Evolutionary conservation across 2,797 vertebrate species (phyloP), one percentile per base, ranked within the genome.

Genomic region (Sebastes wilsoni): DNA sequence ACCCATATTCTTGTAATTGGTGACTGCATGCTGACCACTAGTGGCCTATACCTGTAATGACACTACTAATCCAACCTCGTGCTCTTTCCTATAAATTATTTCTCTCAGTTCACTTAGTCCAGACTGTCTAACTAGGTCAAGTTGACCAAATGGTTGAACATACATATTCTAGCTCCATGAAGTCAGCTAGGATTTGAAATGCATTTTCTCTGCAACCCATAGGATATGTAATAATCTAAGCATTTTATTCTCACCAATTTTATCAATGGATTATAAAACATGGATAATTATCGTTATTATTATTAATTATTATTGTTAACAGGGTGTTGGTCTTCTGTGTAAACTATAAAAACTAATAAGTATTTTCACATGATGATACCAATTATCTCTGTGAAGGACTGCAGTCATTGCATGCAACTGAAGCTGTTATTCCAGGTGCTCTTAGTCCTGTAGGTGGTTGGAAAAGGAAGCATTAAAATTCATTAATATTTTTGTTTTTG

Each of bases 21-120:
- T 82, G 75, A 65, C 56, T 56, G 13, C 25, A 77, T 64, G 55
- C 77, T 87, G 88, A 25, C 7, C 84, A 90, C 89, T 85, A 62
- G 88, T 82, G 91, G 85, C 23, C 16, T 0, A 4, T 0, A 66
- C 5, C 23, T 82, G 52, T 49, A 81, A 74, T 8, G 14, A 77
- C 75, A 85, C 2, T 7, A 22, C 14, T 34, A 52, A 69, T 10
- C 9, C 20, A 56, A 36, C 22, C 12, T 6, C 7, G 7, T 32
- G 5, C n/a, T 62, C 12, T 59, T 49, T 20, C 58, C 28, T 25
- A 38, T 23, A 8, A 66, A 56, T 10, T 10, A 16, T 77, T 34
- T 77, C 12, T 25, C 9, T 38, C 22, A 38, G 9, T 38, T 70
- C 36, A 56, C 8, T 12, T 20, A 52, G 8, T 52, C 28, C n/a